Evolutionary conservation across 2,888 invertebrate species (phyloP), one percentile per base, ranked within the genome.

Genomic region (Gastrophysa polygoni): DNA sequence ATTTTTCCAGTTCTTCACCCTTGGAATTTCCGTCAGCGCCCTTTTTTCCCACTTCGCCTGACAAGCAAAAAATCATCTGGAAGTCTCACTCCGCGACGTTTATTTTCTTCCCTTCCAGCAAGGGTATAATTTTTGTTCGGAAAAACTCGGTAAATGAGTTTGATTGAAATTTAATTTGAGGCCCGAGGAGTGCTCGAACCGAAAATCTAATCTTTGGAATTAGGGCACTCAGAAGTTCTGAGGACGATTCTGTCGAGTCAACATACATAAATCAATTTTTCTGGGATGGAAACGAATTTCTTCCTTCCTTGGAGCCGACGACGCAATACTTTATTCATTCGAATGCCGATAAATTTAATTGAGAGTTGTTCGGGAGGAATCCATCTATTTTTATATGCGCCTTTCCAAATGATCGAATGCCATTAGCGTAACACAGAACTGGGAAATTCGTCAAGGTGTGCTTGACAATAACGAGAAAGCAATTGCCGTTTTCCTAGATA

Each of bases 111-210:
- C 28, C 29, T 29, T 49, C 17, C 17, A 6, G 29, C 7, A 49
- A 21, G 24, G 28, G 24, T 28, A 11, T 28, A 28, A 49, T 49
- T 49, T 49, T 49, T n/a, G 49, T 49, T 49, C 49, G 10, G 49
- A 24, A 49, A 38, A 49, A 49, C 49, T 49, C 17, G 11, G 28
- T 49, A 49, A 49, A 49, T 49, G 28, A 49, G 29, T 49, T 49
- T 49, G 49, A 49, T 49, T 49, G 49, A 49, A 49, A 49, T 49
- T 49, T 49, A 49, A 49, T 49, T 28, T 28, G 49, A 49, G 28
- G 21, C 49, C 8, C 28, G 28, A 14, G 29, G 49, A 29, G 49
- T 24, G 29, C 29, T 28, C 29, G 49, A 49, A 49, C 49, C 28
- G 49, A 49, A 49, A 49, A 49, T 49, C 28, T 49, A 49, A 49